Base-by-base conservation (phyloP, 2,888 invertebrate species). In the Tetrapedia diversipes region DNA sequence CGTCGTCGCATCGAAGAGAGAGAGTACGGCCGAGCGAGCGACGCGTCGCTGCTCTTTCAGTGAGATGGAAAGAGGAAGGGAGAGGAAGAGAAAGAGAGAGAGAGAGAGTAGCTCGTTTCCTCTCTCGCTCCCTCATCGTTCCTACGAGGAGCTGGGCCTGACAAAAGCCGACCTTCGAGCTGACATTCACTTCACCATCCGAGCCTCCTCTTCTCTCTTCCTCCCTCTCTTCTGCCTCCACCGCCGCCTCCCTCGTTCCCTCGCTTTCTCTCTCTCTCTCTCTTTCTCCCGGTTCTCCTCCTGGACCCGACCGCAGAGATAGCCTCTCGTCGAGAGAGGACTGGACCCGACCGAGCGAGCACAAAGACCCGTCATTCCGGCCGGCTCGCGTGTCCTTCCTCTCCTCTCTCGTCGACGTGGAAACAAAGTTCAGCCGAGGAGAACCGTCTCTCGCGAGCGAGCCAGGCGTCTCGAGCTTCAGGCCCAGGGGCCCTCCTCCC, bases 101-200 rank as follows among this genome's bases (percentile, higher is more conserved):
- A 56, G 45, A 45, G 47, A 32, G 22, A 57, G 43, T 41, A 11
- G 49, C 7, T n/a, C 16, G 41, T 65, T 65, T 53, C 51, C 43
- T 47, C 68, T 65, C 74, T 63, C 37, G 65, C 65, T 53, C 54
- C 57, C 66, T 37, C 27, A 63, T 56, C 67, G 56, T 32, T 64
- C 63, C 41, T 60, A 51, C 59, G 78, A 63, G 39, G 11, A 34
- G 54, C 56, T 49, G 77, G 72, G 69, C 86, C 90, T 90, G 91
- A 91, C 91, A 91, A 91, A 91, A 91, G 91, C 90, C 89, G 90
- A 90, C 91, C 91, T 91, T 91, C 91, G 88, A 75, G 87, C 91
- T 91, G 90, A 90, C 91, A 91, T 91, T 91, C 91, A 91, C 91
- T 91, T 87, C 85, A 79, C n/a, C 84, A 85, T 82, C 79, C 78